Evolutionary conservation across 2,113 vertebrate genomes (phyloP).

Genomic region (Thermophis baileyi): DNA sequence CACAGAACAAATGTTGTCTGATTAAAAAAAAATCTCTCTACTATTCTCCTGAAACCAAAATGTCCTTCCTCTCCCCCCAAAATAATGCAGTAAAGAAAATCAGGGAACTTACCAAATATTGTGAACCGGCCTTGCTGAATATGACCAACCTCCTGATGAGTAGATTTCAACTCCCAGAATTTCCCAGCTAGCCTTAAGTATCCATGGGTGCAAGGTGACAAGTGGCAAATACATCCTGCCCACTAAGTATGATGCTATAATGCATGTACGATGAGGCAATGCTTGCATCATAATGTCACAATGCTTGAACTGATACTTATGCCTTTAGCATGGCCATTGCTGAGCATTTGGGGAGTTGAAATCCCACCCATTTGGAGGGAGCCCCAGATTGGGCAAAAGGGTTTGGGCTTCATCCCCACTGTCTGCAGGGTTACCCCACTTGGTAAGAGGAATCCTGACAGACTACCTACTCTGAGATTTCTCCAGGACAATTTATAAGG

Average conservation of each 20-base stretch:
- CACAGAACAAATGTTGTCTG: neutral
- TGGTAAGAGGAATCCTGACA: neutral
- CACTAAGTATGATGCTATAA: neutral
- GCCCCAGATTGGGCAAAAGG: neutral
- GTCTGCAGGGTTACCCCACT: neutral
- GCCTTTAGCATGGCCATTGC: neutral
- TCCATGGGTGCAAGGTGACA: neutral
- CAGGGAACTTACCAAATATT: neutral
- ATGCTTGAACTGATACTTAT: neutral
- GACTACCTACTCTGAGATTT: neutral
- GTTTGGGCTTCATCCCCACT: neutral
- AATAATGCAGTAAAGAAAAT: neutral
- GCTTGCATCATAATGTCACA: neutral
- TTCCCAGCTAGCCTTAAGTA: neutral
- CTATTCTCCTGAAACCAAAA: neutral
- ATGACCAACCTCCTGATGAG: neutral
- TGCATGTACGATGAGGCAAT: neutral
- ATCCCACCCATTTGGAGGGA: neutral
- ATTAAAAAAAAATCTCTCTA: neutral
- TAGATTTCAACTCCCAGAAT: neutral
- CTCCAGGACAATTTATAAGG: neutral
- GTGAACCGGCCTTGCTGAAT: neutral
- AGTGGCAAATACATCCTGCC: neutral
- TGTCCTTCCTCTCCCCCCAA: neutral
- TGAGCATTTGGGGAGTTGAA: neutral